Conservation (phyloP, 2,113 vertebrate genomes). For the Lagenorhynchus albirostris region DNA sequence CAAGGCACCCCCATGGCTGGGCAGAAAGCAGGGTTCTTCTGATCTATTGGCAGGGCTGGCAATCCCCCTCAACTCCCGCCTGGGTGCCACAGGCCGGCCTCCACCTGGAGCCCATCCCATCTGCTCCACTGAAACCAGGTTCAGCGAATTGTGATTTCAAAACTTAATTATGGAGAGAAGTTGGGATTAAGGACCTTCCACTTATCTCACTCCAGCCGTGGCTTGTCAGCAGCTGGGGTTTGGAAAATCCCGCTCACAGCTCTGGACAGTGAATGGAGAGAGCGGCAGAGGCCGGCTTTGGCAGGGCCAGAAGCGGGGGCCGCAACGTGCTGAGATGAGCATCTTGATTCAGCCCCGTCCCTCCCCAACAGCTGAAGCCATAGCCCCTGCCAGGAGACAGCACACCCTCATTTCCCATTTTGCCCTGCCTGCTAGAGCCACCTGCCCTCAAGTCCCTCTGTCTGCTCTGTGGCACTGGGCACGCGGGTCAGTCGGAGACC, state of each 20-base stretch:
- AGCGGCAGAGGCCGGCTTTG: accelerated
- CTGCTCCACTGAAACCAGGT: neutral
- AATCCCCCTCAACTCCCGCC: neutral
- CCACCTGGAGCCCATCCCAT: neutral
- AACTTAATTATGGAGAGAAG: neutral
- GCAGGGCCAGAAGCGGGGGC: neutral
- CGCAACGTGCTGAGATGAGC: accelerated
- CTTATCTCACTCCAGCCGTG: neutral
- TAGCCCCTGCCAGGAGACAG: neutral
- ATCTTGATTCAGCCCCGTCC: neutral
- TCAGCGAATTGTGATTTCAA: neutral
- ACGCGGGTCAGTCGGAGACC: accelerated
- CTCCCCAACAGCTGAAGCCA: neutral
- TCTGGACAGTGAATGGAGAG: neutral
- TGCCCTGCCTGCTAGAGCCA: neutral
- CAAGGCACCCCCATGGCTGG: neutral
- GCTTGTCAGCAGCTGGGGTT: neutral
- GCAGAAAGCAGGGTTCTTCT: neutral
- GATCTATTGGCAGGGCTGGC: neutral
- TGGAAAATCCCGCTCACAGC: accelerated
- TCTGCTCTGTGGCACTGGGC: neutral
- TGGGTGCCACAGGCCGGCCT: accelerated
- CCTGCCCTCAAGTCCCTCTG: accelerated
- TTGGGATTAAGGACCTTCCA: neutral
- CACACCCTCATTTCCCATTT: accelerated